Conservation (phyloP, 1,140 invertebrate genomes). For the Drosophila micromelanica region DNA sequence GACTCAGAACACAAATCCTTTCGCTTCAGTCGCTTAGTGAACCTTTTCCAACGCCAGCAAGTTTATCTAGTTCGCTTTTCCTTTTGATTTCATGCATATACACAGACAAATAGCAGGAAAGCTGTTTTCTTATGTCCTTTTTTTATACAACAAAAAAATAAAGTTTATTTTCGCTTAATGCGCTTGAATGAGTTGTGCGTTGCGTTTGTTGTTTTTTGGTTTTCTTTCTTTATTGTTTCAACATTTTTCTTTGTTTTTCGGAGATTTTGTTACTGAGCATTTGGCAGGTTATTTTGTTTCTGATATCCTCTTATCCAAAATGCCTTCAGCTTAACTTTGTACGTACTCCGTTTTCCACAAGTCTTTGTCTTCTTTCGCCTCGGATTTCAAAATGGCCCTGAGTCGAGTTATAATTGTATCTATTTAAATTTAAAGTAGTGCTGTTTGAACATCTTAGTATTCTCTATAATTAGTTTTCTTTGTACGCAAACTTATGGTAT, state of each 20-base stretch:
- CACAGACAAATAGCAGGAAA: constrained; percentile 22
- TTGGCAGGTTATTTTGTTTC: constrained; percentile 46
- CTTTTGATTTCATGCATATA: constrained; percentile 41
- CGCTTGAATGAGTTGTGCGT: constrained; percentile 59
- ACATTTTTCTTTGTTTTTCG: constrained; percentile 35
- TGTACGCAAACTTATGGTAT: no score
- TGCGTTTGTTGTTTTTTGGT: constrained; percentile 41
- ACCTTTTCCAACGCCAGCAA: constrained; percentile 36
- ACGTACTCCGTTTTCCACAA: constrained; percentile 15
- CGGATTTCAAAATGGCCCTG: not conserved
- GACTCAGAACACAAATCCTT: constrained; percentile 49
- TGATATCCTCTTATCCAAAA: constrained; percentile 39
- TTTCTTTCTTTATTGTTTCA: constrained; percentile 59
- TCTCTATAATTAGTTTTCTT: not conserved
- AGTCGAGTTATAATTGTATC: not conserved
- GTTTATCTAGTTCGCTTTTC: constrained; percentile 66
- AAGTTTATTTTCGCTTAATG: constrained; percentile 69
- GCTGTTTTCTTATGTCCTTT: constrained; percentile 31
- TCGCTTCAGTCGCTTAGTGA: constrained; percentile 39
- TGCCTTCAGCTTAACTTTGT: constrained; percentile 38
- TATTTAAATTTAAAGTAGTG: constrained; percentile 1
- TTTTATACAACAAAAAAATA: constrained; percentile 20
- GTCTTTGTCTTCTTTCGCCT: constrained; percentile 1
- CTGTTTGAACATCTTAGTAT: not conserved
- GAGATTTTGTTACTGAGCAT: constrained; percentile 40